Conservation (phyloP, 2,888 invertebrate genomes). For the Barypeithes pellucidus region DNA sequence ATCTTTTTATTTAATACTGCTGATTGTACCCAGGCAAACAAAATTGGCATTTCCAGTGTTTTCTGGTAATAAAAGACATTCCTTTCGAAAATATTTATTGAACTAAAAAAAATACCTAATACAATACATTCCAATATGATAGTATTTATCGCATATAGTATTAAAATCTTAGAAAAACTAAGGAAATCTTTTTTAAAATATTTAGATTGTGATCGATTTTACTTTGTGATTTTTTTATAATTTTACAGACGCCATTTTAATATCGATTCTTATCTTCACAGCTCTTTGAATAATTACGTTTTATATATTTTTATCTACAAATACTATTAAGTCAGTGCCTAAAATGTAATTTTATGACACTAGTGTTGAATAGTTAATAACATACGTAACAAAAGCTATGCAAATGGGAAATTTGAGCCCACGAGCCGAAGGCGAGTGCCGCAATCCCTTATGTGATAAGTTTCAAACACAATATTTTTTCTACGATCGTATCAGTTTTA, state of each 20-base stretch:
- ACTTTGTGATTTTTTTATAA: constrained; percentile 44
- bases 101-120: constrained; percentile 16
- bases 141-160: constrained; percentile 43
- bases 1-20: no score
- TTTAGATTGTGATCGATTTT: constrained; percentile 45
- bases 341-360: no score
- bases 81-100: constrained; percentile 12
- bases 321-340: no score
- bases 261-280: constrained; percentile 5
- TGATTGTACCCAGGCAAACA: not conserved
- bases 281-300: no score
- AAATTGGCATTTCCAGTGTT: not conserved
- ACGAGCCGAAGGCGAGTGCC: no score
- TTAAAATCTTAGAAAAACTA: constrained; percentile 18
- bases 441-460: no score
- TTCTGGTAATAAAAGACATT: not conserved
- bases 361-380: no score
- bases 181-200: constrained; percentile 39
- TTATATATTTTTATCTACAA: no score
- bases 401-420: no score
- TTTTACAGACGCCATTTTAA: constrained; percentile 25
- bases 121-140: constrained; percentile 41
- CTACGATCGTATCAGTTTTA: no score
- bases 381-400: no score
- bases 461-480: no score